Conservation (phyloP, 2,888 invertebrate species). For the Crepidodera aurea region DNA sequence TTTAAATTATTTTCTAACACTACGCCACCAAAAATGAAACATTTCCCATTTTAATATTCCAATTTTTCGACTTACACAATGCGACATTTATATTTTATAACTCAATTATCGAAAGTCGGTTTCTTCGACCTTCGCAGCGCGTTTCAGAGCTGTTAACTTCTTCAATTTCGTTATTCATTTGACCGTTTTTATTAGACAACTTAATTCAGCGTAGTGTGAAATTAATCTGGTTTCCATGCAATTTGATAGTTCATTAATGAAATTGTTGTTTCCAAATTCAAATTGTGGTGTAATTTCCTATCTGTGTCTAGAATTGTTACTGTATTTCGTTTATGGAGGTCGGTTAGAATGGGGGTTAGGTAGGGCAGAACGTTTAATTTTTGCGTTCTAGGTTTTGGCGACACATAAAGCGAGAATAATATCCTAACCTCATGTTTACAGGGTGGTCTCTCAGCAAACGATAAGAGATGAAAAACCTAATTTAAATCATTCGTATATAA, state of each 20-base stretch:
- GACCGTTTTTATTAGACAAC: constrained; percentile 25
- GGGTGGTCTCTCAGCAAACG: no score
- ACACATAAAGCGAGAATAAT: no score
- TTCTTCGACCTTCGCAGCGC: neutral
- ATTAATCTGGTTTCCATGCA: constrained; percentile 34
- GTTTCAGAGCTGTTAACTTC: constrained; percentile 14
- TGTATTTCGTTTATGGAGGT: neutral
- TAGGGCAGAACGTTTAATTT: no score
- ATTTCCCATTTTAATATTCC: neutral
- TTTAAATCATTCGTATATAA: no score
- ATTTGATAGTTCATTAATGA: constrained; percentile 38
- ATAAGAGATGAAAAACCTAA: no score
- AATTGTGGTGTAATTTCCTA: constrained; percentile 30
- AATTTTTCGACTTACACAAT: constrained; percentile 6
- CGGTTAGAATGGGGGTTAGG: neutral
- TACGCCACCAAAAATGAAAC: neutral
- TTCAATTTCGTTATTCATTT: constrained; percentile 19
- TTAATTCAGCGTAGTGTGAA: constrained; percentile 34
- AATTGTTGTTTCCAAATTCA: constrained; percentile 37
- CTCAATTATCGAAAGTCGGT: constrained; percentile 19
- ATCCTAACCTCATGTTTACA: no score
- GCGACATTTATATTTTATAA: constrained; percentile 20
- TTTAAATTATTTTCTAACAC: no score
- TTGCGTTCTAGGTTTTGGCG: no score
- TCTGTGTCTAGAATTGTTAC: constrained; percentile 4